phyloP scores from a whole-genome alignment of 1,140 invertebrate species.

The Lerema accius region DNA sequence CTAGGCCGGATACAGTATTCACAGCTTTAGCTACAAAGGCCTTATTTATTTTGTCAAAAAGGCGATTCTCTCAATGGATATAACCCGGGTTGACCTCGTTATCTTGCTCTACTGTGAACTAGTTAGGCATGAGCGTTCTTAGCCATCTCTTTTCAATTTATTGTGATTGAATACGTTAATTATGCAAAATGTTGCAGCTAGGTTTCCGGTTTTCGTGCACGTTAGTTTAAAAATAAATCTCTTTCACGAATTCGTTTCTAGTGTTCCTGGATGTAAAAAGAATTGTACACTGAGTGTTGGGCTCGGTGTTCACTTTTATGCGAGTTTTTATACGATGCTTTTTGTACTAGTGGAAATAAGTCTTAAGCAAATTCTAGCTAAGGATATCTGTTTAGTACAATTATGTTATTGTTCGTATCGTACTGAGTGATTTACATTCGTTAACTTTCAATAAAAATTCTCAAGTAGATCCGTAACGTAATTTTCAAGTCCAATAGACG shows the following conservation, averaged over 20 bases:
- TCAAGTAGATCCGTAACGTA: too few species aligned
- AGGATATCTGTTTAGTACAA: too few species aligned
- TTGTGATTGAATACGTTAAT: constrained; percentile 39
- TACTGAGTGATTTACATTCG: too few species aligned
- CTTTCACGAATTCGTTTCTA: constrained; percentile 3
- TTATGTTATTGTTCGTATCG: too few species aligned
- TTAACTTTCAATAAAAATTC: too few species aligned
- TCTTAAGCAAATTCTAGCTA: too few species aligned
- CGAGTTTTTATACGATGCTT: too few species aligned
- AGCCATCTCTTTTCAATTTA: constrained; percentile 33
- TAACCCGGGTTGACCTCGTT: constrained; percentile 38
- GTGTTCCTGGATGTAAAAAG: neutral
- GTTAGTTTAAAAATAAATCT: constrained; percentile 22
- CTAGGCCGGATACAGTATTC: too few species aligned
- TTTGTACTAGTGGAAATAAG: too few species aligned
- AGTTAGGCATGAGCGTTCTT: constrained; percentile 38
- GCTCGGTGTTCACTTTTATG: too few species aligned
- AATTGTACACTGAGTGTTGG: neutral
- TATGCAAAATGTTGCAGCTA: constrained; percentile 35
- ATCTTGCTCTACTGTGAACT: constrained; percentile 43
- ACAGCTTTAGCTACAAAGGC: too few species aligned
- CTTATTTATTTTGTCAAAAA: constrained; percentile 7
- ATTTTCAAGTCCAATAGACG: too few species aligned
- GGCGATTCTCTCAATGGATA: constrained; percentile 8
- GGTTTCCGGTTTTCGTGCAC: constrained; percentile 4